These are phyloP conservation scores for Blennius ocellaris DNA, from an alignment of 2,113 vertebrate species.

Conservation along the genomic window DNA sequence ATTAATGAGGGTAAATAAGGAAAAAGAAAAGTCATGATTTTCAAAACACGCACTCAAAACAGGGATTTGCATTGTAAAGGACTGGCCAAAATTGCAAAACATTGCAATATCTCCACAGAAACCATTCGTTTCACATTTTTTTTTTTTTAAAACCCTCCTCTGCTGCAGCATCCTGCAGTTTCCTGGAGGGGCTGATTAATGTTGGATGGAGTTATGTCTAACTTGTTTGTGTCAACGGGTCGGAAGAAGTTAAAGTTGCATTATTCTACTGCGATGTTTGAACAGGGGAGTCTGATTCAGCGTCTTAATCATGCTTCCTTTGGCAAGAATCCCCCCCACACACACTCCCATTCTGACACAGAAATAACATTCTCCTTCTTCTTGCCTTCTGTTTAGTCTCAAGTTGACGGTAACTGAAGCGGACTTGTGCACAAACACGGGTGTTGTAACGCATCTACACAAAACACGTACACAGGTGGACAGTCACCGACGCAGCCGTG, in stretches of 20 bases:
- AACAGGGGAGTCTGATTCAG: slow-evolving; percentile 58
- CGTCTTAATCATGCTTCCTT: slow-evolving; percentile 49
- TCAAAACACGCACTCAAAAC: too few species aligned
- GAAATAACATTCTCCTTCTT: slow-evolving; percentile 50
- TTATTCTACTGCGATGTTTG: slow-evolving; percentile 54
- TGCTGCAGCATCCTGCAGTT: slow-evolving; percentile 31
- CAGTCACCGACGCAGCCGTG: slow-evolving; percentile 8
- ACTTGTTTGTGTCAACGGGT: slow-evolving; percentile 63
- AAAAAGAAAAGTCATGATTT: too few species aligned
- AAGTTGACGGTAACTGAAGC: slow-evolving; percentile 26
- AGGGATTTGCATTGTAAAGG: too few species aligned
- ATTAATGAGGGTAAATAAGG: too few species aligned
- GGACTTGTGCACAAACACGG: slow-evolving; percentile 24
- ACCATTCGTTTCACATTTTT: slow-evolving; percentile 33
- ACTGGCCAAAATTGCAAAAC: not conserved
- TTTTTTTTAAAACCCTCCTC: slow-evolving; percentile 1
- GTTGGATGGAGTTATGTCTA: slow-evolving; percentile 58
- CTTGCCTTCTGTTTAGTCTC: slow-evolving; percentile 43
- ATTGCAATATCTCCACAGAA: slow-evolving; percentile 25
- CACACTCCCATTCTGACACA: not conserved
- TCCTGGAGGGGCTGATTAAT: slow-evolving; percentile 65
- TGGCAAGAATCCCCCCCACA: slow-evolving; percentile 14
- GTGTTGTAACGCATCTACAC: slow-evolving; percentile 11
- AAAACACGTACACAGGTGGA: slow-evolving; percentile 4
- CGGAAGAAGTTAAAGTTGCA: slow-evolving; percentile 68